phyloP scores from a whole-genome alignment of 2,113 vertebrate species.

The Hipposideros armiger region DNA sequence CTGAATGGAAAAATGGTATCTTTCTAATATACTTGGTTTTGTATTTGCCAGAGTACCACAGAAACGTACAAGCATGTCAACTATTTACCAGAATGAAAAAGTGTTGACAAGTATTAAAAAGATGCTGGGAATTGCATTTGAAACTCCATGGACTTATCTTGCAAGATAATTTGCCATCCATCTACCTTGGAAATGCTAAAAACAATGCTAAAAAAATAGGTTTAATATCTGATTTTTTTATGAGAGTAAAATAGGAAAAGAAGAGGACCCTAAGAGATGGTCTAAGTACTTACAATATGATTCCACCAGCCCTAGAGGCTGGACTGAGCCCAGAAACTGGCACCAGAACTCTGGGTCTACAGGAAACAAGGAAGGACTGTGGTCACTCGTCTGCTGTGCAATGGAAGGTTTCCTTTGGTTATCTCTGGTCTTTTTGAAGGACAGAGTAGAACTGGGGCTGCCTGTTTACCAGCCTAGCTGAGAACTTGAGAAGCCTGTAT shows the following conservation, averaged over 20 bases:
- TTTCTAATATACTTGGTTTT: conserved; percentile 18
- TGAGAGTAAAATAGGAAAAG: background rate
- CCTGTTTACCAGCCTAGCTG: background rate
- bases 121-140: background rate
- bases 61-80: background rate
- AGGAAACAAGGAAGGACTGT: background rate
- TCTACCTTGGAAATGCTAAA: background rate
- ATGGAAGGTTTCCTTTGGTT: background rate
- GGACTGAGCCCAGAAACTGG: background rate
- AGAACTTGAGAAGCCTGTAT: background rate
- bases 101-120: background rate
- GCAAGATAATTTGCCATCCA: background rate
- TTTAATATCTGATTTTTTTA: background rate
- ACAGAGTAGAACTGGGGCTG: background rate
- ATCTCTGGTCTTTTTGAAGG: background rate
- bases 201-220: background rate
- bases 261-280: background rate
- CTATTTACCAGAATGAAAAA: conserved; percentile 8
- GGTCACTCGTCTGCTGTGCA: background rate
- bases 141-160: background rate
- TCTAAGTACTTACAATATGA: background rate
- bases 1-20: background rate
- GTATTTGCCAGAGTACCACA: background rate
- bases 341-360: background rate
- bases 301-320: background rate